Evolutionary conservation across 2,113 vertebrate genomes (phyloP).

Genomic region (Alethe diademata): DNA sequence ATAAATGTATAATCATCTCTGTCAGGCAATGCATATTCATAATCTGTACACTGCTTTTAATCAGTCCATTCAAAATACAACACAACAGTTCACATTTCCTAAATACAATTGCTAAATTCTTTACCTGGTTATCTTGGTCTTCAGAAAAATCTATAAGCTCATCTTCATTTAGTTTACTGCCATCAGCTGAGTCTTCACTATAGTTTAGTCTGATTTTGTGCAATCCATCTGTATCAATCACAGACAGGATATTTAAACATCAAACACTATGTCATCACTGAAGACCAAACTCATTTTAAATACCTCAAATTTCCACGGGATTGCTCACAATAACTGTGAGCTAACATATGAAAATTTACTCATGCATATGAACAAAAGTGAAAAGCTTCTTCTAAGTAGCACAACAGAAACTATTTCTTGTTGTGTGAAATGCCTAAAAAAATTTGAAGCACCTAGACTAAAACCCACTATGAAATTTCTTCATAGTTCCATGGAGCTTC

Average conservation of each 20-base stretch:
- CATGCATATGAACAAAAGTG: not conserved
- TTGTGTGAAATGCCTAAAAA: not conserved
- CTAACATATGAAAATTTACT: not conserved
- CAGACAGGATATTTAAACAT: constrained; percentile 39
- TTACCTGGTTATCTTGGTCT: constrained; percentile 93
- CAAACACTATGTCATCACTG: not conserved
- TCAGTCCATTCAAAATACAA: not conserved
- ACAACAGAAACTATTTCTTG: not conserved
- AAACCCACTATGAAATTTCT: not conserved
- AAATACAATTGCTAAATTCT: not conserved
- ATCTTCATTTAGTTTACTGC: constrained; percentile 77
- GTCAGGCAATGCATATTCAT: not conserved
- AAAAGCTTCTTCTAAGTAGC: not conserved
- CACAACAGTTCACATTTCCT: not conserved
- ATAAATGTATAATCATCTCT: not conserved
- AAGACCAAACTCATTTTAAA: not conserved
- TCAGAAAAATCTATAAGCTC: constrained; percentile 89
- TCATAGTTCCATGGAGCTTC: not conserved
- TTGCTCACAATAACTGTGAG: not conserved
- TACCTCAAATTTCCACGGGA: not conserved
- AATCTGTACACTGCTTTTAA: not conserved
- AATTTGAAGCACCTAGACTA: not conserved
- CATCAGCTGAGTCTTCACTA: constrained; percentile 76
- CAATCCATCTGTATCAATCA: constrained; percentile 82
- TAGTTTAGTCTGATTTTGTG: constrained; percentile 90